A percentile compares a stretch with the other conserved stretches of the same genome.
phyloP scores from a whole-genome alignment of 2,797 vertebrate genomes.

The Chaetophractus vellerosus region DNA sequence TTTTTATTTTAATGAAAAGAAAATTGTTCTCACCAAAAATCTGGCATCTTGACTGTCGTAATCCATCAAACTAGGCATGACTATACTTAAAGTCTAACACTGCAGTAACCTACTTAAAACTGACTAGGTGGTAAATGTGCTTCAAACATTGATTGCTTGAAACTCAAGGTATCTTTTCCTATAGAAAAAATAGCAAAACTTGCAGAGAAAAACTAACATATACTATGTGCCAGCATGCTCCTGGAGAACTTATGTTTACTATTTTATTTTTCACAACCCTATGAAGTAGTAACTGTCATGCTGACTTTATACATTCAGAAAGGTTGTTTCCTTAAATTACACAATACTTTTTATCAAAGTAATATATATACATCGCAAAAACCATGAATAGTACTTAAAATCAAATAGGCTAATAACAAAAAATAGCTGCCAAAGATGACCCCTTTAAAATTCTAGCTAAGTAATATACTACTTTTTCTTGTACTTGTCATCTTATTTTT shows the following conservation, averaged over 20 bases:
- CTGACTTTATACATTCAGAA: background rate
- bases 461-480: background rate
- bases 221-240: background rate
- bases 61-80: no score
- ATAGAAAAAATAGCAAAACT: background rate
- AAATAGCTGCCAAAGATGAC: background rate
- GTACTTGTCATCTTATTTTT: background rate
- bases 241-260: background rate
- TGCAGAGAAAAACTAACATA: background rate
- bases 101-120: background rate
- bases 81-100: no score
- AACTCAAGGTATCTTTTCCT: background rate
- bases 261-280: background rate
- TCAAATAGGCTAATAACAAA: slow-evolving; percentile 20
- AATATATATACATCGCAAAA: background rate
- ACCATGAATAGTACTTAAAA: slow-evolving; percentile 37
- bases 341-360: background rate
- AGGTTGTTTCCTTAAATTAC: slow-evolving; percentile 49
- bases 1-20: background rate
- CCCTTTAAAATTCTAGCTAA: background rate
- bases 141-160: background rate
- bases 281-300: background rate
- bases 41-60: background rate
- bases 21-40: background rate
- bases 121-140: background rate